Base-by-base conservation (phyloP, 2,113 vertebrate genomes). In the Ursus arctos region DNA sequence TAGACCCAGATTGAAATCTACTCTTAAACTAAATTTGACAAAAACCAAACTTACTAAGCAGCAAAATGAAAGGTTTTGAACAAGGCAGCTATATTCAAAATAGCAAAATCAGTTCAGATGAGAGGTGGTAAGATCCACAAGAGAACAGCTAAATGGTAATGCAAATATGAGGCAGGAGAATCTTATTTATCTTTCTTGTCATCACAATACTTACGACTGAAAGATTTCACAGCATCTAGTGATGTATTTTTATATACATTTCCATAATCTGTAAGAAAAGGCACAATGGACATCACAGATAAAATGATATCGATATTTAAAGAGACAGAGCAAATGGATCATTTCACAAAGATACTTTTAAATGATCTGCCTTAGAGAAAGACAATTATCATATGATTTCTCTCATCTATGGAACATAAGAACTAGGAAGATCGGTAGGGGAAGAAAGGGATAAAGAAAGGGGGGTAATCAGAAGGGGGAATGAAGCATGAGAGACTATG, bases 231-330 rank as follows among this genome's bases (percentile, higher is more conserved):
- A 1, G 0, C 63, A 51, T 97, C 83, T 61, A 93, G 28, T 49
- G 96, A 61, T 91, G 97, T 88, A 28, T 21, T 91, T 31, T 76
- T 40, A 92, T 82, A 92, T 24, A 93, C 15, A 57, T 79, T 96
- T 61, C 76, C 96, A 24, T 95, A 59, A 22, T 79, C 96, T 96
- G 91, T 19, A 53, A 96, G 53, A 71, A 72, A 96, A 94, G 51
- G 5, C 40, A 9, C 6, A 92, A 76, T 51, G 19, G 0, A 85
- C 10, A 85, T 67, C 22, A 91, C 31, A 49, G 88, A 88, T 80
- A 51, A 81, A 95, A 9, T 69, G 43, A 77, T n/a, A 57, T 0
- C 93, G 26, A 74, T 22, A 47, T 24, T 84, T 71, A 83, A 59
- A 72, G 63, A 90, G 31, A 86, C 9, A 77, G 57, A 21, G 33